These are phyloP conservation scores for Actenoides hombroni DNA, from an alignment of 2,113 vertebrate species.

Conservation along the genomic window DNA sequence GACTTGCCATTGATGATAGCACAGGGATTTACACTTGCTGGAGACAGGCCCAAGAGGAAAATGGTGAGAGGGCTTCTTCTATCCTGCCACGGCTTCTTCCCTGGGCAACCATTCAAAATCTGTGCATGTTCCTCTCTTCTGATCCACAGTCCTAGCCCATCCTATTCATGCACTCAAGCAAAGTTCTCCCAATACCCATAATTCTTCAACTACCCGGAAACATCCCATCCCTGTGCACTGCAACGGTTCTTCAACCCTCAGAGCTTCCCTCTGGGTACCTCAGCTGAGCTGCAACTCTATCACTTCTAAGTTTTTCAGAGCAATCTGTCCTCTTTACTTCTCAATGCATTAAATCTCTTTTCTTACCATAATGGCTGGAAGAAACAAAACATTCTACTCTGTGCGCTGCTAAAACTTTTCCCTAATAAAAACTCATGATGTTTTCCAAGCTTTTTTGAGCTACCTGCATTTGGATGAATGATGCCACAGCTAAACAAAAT, in stretches of 20 bases:
- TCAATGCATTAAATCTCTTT: background rate
- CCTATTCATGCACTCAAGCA: background rate
- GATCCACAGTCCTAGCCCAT: background rate
- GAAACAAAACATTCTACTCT: background rate
- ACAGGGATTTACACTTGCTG: background rate
- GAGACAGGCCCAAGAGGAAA: background rate
- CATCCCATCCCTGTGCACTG: background rate
- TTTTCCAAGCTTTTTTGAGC: background rate
- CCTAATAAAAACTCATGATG: background rate
- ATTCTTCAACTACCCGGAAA: background rate
- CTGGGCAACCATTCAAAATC: background rate
- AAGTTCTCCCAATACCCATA: background rate
- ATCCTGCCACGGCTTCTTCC: background rate
- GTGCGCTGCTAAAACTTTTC: background rate
- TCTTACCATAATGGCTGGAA: background rate
- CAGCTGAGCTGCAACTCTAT: background rate
- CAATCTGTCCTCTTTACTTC: background rate
- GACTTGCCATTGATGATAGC: background rate
- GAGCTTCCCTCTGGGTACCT: background rate
- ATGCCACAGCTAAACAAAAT: conserved; percentile 9
- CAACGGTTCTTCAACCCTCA: background rate
- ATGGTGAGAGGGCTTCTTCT: background rate
- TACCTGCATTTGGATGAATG: background rate
- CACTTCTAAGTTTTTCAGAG: background rate
- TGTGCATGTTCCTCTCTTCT: background rate